Percentiles rank a stretch among this genome's conserved stretches.
phyloP scores from a whole-genome alignment of 2,113 vertebrate genomes.

The Limanda limanda region DNA sequence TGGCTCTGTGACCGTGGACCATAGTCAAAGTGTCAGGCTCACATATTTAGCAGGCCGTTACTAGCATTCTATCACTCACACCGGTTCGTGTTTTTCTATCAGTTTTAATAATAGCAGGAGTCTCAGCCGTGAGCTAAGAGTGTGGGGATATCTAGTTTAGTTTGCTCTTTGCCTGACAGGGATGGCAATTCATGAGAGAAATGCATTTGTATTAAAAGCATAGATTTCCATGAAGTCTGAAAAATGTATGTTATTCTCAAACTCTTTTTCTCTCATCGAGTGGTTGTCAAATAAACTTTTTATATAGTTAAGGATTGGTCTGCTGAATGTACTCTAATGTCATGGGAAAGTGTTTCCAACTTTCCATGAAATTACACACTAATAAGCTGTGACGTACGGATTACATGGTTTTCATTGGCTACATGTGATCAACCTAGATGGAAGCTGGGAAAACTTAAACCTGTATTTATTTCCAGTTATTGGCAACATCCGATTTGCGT shows the following conservation, averaged over 20 bases:
- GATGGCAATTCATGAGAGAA: background rate
- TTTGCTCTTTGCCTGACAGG: background rate
- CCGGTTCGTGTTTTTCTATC: conserved; percentile 22
- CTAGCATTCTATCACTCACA: conserved; percentile 20
- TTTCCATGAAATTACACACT: no score
- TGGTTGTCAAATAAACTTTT: no score
- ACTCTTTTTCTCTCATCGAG: no score
- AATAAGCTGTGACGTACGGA: background rate
- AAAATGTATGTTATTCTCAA: no score
- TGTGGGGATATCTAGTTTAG: background rate
- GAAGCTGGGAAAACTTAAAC: background rate
- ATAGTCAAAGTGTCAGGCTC: conserved; percentile 35
- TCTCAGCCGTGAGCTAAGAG: background rate
- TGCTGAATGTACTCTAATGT: background rate
- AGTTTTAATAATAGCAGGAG: conserved; percentile 1
- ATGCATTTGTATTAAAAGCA: no score
- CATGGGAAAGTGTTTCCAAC: no score
- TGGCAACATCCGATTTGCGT: background rate
- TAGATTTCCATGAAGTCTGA: no score
- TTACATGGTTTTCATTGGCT: background rate
- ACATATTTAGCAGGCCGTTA: conserved; percentile 26
- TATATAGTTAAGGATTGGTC: no score
- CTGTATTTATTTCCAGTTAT: background rate
- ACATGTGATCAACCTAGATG: background rate
- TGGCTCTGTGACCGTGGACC: conserved; percentile 32